phyloP scores from a whole-genome alignment of 2,797 vertebrate species.

The Enteromius fasciolatus region DNA sequence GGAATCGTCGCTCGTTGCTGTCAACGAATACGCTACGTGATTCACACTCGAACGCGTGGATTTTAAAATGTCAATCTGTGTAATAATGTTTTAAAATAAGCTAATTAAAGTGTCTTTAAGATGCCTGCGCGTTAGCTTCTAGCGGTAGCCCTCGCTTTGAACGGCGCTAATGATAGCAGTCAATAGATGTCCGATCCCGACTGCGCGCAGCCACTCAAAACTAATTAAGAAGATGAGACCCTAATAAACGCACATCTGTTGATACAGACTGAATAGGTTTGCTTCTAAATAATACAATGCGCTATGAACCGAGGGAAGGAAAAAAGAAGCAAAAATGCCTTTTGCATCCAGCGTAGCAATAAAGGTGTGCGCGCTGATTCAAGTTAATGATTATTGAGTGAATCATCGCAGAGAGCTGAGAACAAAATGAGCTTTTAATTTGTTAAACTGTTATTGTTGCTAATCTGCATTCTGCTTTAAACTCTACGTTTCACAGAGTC shows the following conservation, averaged over 20 bases:
- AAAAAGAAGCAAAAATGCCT: neutral
- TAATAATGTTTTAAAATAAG: conserved; percentile 13
- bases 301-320: neutral
- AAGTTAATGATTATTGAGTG: conserved; percentile 25
- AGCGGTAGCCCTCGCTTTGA: neutral
- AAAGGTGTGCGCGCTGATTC: neutral
- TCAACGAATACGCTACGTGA: neutral
- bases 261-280: neutral
- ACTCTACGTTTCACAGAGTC: conserved; percentile 39
- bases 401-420: conserved; percentile 39
- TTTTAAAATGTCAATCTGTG: neutral
- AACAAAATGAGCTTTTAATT: conserved; percentile 54
- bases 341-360: neutral
- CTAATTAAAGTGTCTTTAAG: neutral
- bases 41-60: neutral
- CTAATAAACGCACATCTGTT: conserved; percentile 18
- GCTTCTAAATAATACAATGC: neutral
- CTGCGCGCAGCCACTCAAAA: conserved; percentile 39
- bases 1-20: neutral
- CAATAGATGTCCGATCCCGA: conserved; percentile 30
- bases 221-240: conserved; percentile 25
- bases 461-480: conserved; percentile 42
- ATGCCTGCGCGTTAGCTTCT: neutral
- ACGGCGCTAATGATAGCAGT: conserved; percentile 26
- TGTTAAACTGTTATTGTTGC: conserved; percentile 45